Base-by-base conservation (phyloP, 2,113 vertebrate species). In the Tetraodon nigroviridis region DNA sequence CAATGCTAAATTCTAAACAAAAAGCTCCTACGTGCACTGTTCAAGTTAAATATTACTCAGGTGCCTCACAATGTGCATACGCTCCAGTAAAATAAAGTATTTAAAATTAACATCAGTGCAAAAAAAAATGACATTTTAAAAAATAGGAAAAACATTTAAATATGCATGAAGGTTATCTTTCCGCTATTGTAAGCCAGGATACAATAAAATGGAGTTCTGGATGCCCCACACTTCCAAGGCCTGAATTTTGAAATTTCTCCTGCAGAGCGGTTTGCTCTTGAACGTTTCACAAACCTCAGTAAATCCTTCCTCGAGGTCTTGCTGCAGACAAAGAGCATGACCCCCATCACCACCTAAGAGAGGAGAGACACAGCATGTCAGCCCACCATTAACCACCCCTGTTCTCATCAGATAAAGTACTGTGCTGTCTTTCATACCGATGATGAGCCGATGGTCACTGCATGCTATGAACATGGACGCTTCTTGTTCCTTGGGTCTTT, bases 201-300 rank as follows among this genome's bases (percentile, higher is more conserved):
- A 71, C 32, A 79, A 29, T 20, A 70, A 81, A 55, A 83, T 55
- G 1, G 75, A 82, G 74, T 86, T 89, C 29, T 92, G 91, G 27
- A 93, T 90, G 51, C 92, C 91, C 92, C 93, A 94, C 14, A 87
- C 91, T 62, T 95, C 93, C 67, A 94, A 41, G 5, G 85, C 82
- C 69, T 93, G 93, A 76, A 95, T 91, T 79, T 89, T 90, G 83
- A 94, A 95, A 69, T 84, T 71, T 67, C 90, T 84, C 64, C 82
- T 90, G 82, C 91, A 93, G 51, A 94, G 91, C 0, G 90, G 89
- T n/a, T 74, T 82, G 74, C 91, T 95, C 71, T 92, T 89, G 6
- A 94, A 94, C 3, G 92, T 93, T 75, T 92, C 89, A 14, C 93
- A 94, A 46, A 6, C 64, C 67, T 91, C 89, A 0, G 92, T 92